Percentiles rank a stretch among this genome's conserved stretches.
phyloP scores from a whole-genome alignment of 2,888 invertebrate species.

The Heteromurus nitidus region DNA sequence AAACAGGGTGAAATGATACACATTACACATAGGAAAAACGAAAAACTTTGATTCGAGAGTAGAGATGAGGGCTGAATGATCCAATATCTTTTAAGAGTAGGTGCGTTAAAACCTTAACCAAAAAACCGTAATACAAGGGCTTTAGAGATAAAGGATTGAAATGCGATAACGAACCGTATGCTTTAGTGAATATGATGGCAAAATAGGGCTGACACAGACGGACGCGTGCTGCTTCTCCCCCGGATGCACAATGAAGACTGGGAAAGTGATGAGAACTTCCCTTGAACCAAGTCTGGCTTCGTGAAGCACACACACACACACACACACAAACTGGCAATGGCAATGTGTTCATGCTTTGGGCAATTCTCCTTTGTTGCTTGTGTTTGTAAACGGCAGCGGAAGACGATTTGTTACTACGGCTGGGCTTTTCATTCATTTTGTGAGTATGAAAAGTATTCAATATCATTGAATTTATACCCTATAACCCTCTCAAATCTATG shows the following conservation, averaged over 20 bases:
- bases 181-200: slow-evolving; percentile 14
- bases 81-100: slow-evolving; percentile 3
- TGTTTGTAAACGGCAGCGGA: neutral
- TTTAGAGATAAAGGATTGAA: neutral
- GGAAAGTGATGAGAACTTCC: slow-evolving; percentile 59
- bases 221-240: slow-evolving; percentile 61
- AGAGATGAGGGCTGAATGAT: slow-evolving; percentile 33
- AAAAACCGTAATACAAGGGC: neutral
- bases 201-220: slow-evolving; percentile 38
- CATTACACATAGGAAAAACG: no score
- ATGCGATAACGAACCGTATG: slow-evolving; percentile 19
- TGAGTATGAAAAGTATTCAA: neutral
- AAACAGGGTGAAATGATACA: slow-evolving; percentile 41
- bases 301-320: neutral
- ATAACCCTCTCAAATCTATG: no score
- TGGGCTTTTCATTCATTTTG: neutral
- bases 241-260: slow-evolving; percentile 71
- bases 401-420: neutral
- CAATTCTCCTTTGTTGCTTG: neutral
- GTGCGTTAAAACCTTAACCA: neutral
- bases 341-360: no score
- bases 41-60: no score
- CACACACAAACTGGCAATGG: no score
- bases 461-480: no score
- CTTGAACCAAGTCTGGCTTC: slow-evolving; percentile 40